Conservation (phyloP, 2,888 invertebrate genomes). For the Litoditis marina region DNA sequence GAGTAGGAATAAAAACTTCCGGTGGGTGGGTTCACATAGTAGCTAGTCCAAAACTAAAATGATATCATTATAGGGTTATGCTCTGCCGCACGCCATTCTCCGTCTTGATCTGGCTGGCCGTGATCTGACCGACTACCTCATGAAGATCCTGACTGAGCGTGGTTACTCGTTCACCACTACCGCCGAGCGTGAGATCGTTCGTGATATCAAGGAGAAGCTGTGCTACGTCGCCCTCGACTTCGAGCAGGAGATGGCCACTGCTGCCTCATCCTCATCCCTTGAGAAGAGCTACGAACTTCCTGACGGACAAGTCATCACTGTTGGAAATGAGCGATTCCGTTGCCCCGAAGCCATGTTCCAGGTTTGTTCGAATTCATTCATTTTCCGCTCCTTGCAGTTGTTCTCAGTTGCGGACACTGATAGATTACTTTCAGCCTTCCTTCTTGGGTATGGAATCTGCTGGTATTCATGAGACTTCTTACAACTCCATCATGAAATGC, state of each 20-base stretch:
- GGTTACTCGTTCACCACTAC: conserved; percentile 63
- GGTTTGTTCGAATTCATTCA: conserved; percentile 22
- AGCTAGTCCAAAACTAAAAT: no score
- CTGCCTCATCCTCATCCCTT: conserved; percentile 82
- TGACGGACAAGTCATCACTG: conserved; percentile 72
- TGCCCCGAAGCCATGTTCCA: conserved; percentile 86
- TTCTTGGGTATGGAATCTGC: conserved; percentile 71
- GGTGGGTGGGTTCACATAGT: no score
- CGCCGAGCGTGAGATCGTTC: conserved; percentile 78
- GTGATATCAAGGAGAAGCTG: conserved; percentile 87
- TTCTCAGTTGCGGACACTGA: no score
- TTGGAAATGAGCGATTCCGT: conserved; percentile 74
- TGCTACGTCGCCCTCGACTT: conserved; percentile 99
- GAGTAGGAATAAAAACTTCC: no score
- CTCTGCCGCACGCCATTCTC: conserved; percentile 66
- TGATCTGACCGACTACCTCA: conserved; percentile 68
- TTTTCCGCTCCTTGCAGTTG: no score
- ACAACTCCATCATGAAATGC: conserved; percentile 92
- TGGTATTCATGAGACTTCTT: conserved; percentile 64
- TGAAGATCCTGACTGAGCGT: conserved; percentile 67
- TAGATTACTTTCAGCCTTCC: conserved; percentile 70
- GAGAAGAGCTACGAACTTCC: conserved; percentile 88
- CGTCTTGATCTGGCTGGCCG: conserved; percentile 66
- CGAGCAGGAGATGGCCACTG: conserved; percentile 90
- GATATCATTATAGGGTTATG: no score